Conservation (phyloP, 1,140 invertebrate species). For the Idris sp. region DNA sequence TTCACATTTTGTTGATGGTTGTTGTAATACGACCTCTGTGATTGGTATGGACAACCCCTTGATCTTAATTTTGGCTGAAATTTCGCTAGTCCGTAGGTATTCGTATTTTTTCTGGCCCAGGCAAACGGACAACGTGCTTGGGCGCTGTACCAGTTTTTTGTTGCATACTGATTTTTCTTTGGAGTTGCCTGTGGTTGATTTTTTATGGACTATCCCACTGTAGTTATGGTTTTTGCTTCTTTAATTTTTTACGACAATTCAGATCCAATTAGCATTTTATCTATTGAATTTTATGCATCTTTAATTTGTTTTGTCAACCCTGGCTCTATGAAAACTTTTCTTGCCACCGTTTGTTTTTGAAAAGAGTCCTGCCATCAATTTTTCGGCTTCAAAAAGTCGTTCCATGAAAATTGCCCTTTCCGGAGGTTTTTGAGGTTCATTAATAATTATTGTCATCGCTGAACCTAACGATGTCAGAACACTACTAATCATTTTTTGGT, state of each 20-base stretch:
- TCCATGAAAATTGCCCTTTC: not conserved
- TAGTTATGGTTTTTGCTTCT: not conserved
- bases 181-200: not conserved
- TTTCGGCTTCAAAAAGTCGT: not conserved
- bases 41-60: not conserved
- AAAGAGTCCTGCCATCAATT: not conserved
- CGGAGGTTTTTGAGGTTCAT: no score
- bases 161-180: no score
- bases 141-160: constrained; percentile 9
- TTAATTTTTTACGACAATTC: not conserved
- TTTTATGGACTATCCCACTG: not conserved
- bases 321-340: no score
- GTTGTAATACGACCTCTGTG: not conserved
- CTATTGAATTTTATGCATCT: not conserved
- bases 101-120: not conserved
- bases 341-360: no score
- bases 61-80: not conserved
- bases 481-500: constrained; percentile 6
- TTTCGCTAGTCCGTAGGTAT: constrained; percentile 17
- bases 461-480: not conserved
- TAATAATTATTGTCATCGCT: constrained; percentile 7
- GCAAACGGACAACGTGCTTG: constrained; percentile 11
- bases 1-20: no score
- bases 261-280: not conserved
- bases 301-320: not conserved